These are phyloP conservation scores for Heteropelma amictum DNA, from an alignment of 2,888 invertebrate genomes.

Conservation along the genomic window DNA sequence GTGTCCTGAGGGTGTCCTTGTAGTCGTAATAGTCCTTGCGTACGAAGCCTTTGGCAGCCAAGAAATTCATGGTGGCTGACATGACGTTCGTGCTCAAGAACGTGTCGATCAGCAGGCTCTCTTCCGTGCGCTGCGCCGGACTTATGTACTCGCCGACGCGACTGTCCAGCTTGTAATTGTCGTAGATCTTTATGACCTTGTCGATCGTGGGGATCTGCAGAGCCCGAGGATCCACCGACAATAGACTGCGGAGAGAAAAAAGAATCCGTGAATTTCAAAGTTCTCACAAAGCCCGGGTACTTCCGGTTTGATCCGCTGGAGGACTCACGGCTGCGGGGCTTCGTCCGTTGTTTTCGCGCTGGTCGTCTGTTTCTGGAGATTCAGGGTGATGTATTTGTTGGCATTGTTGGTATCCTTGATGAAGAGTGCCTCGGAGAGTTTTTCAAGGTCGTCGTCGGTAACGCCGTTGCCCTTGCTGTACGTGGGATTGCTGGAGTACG, in stretches of 20 bases:
- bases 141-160: slow-evolving; percentile 88
- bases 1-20: slow-evolving; percentile 84
- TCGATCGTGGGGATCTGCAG: slow-evolving; percentile 86
- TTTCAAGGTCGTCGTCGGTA: slow-evolving; percentile 83
- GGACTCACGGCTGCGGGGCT: slow-evolving; percentile 87
- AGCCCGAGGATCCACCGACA: slow-evolving; percentile 82
- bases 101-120: slow-evolving; percentile 73
- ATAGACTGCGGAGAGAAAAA: slow-evolving; percentile 80
- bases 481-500: slow-evolving; percentile 70
- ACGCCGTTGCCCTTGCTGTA: slow-evolving; percentile 77
- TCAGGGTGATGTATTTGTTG: slow-evolving; percentile 84
- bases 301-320: not conserved
- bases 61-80: slow-evolving; percentile 79
- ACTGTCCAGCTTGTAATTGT: slow-evolving; percentile 91
- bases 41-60: slow-evolving; percentile 77
- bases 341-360: slow-evolving; percentile 85
- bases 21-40: slow-evolving; percentile 80
- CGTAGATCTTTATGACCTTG: slow-evolving; percentile 84
- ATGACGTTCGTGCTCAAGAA: slow-evolving; percentile 80
- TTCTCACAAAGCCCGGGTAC: no score
- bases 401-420: slow-evolving; percentile 87
- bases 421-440: slow-evolving; percentile 85
- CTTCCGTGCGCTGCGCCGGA: slow-evolving; percentile 78
- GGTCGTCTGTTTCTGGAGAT: slow-evolving; percentile 87
- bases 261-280: not conserved